Evolutionary conservation across 2,113 vertebrate genomes (phyloP), one percentile per base, ranked within the genome.

Genomic region (Amphiprion ocellaris): DNA sequence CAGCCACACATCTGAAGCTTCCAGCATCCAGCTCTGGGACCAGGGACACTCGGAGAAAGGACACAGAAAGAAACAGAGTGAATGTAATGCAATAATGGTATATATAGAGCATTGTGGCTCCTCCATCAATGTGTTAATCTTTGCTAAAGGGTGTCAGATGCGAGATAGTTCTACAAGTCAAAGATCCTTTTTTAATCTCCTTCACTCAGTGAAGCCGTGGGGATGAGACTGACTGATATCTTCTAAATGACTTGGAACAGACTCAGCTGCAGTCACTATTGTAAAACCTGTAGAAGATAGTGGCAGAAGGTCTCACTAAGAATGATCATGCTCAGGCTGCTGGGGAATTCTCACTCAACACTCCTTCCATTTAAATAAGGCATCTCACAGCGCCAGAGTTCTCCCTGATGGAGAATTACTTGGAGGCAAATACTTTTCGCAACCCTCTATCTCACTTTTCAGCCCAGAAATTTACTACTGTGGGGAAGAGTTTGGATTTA

Each of bases 391-490:
- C 44, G 62, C 46, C 79, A 67, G 52, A 63, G 33, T 83, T 71
- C 80, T 83, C 82, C 82, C 83, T 41, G 54, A 69, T 72, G 70
- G 79, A 87, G 81, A 82, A 70, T 81, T 74, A 81, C 90, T 90
- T 81, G 47, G 53, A 84, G 69, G 70, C 41, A 87, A 87, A 84
- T 88, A 76, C 74, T 89, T 83, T 78, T 49, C 60, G 61, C 73
- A 87, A 76, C 81, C 83, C 84, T 92, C 74, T 58, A 72, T 90
- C 82, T 90, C 71, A 85, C 80, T 90, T 92, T 90, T 74, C 81
- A 87, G 85, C 86, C 44, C 52, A 67, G 63, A 77, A 79, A 83
- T 69, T 3, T 23, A 69, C 62, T 53, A 74, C 69, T 67, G 69
- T 65, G 50, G 73, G 69, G 77, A 37, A 89, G 67, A 83, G 69